Base-by-base conservation (phyloP, 1,140 invertebrate species). In the Aphidius ervi region DNA sequence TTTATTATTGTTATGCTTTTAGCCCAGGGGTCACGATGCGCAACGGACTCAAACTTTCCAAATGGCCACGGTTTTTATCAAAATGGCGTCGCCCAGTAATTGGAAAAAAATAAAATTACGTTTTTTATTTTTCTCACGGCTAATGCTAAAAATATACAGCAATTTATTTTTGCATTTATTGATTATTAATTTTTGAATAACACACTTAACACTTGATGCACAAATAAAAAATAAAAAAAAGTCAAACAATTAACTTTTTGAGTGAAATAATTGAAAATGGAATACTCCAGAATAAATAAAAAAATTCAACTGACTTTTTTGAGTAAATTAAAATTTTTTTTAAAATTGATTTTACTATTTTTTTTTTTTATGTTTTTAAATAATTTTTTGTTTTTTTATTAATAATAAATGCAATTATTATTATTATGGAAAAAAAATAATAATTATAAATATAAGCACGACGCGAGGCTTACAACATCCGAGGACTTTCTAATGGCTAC, bases 401-500 rank as follows among this genome's bases (percentile, higher is more conserved):
- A 5, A 16, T 9, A 45, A 55, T 40, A 16, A n/a, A 43, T 59
- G 9, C 45, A 43, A 54, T 39, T 41, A 56, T 37, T 43, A 55
- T 47, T 42, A 48, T 56, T 49, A 48, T 39, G 16, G 16, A 46
- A 47, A 37, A 54, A 47, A 41, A 50, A 16, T 40, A 52, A 10
- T 46, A 48, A 52, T 47, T 45, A 48, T 2, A 55, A 59, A 39
- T n/a, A 7, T n/a, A 7, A 47, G 9, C 58, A 56, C 62, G 62
- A 65, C 67, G 68, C 72, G 67, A 68, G 75, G 70, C 63, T 69
- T 68, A 50, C 63, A 59, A 74, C 61, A 61, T 64, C 63, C 72
- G 67, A 70, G 63, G 68, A 76, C 73, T 75, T 75, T 77, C 73
- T 75, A 71, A 68, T 70, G 64, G 66, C 66, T 52, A 62, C 48